Conservation (phyloP, 1,140 invertebrate species). For the Drosophila virilis region DNA sequence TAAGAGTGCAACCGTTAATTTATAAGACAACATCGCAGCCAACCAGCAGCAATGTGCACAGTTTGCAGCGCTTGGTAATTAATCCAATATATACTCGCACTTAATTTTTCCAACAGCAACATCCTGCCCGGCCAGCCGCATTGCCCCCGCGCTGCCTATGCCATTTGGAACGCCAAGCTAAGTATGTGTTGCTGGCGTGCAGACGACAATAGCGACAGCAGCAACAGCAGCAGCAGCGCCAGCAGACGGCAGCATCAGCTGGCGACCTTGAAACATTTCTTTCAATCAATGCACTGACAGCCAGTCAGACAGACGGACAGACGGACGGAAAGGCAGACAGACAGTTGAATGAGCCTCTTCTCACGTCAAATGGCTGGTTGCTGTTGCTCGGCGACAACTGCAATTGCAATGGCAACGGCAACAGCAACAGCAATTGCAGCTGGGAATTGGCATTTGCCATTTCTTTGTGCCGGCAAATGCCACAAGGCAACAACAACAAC, state of each 20-base stretch:
- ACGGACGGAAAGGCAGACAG: slow-evolving; percentile 23
- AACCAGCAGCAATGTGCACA: slow-evolving; percentile 12
- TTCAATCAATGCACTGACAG: slow-evolving; percentile 55
- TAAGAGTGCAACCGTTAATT: slow-evolving; percentile 81
- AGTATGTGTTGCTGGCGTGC: slow-evolving; percentile 34
- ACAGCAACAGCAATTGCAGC: slow-evolving; percentile 18
- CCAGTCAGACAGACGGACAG: background rate
- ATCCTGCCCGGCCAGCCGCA: background rate
- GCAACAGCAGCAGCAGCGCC: background rate
- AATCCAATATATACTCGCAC: slow-evolving; percentile 64
- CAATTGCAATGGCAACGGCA: background rate
- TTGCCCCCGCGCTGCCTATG: slow-evolving; percentile 3
- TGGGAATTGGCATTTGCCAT: slow-evolving; percentile 75
- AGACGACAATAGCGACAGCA: slow-evolving; percentile 23
- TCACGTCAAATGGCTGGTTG: slow-evolving; percentile 13
- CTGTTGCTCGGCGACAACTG: background rate
- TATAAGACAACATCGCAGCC: slow-evolving; percentile 64
- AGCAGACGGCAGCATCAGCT: slow-evolving; percentile 33
- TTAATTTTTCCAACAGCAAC: slow-evolving; percentile 52
- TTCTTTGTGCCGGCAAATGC: slow-evolving; percentile 77
- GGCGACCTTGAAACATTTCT: slow-evolving; percentile 72
- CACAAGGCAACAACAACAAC: slow-evolving; percentile 53
- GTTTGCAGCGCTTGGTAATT: slow-evolving; percentile 56
- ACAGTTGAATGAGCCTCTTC: slow-evolving; percentile 4
- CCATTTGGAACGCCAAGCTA: background rate